Evolutionary conservation across 2,113 vertebrate species (phyloP), one percentile per base, ranked within the genome.

Genomic region (Picathartes gymnocephalus): DNA sequence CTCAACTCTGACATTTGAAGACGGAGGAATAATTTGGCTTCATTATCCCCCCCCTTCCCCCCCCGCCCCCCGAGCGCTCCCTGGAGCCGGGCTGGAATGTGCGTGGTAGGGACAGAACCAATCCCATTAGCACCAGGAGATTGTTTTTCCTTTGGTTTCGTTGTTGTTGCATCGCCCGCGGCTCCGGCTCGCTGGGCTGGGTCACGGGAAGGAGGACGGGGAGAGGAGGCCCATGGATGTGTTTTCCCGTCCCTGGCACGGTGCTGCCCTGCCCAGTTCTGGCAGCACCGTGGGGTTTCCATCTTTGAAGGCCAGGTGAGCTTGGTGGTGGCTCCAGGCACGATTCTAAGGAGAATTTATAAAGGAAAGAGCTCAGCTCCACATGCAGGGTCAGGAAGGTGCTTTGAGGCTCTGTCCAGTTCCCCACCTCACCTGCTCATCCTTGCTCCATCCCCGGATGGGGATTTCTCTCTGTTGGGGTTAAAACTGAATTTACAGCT

Each of bases 71-170:
- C 18, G 1, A 69, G 81, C 8, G 3, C 60, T 95, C 95, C 95
- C 96, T 97, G 31, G 89, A 93, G 96, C 95, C 84, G 7, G 91
- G 62, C 93, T 97, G 96, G 95, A 97, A 97, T 97, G 95, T 95
- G 95, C 95, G 89, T 95, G 95, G 93, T 95, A 95, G 95, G 94
- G 95, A 95, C 96, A 95, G 95, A 95, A 95, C 95, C 96, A 95
- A 96, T 96, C 96, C 95, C 96, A 95, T 97, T 95, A 97, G 85
- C 93, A 89, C 54, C 13, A 96, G 93, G 81, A 94, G 95, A 92
- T 95, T 95, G 94, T 91, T 96, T 96, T 97, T 95, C 93, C 13
- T 90, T 92, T 13, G 94, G 90, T 81, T 95, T 42, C 35, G 73
- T 81, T 72, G 78, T 35, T 61, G 93, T 81, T 40, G 95, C 92